Percentiles rank a stretch among this genome's conserved stretches.
These are phyloP conservation scores for Thecocarcelia acutangulata DNA, from an alignment of 2,888 invertebrate genomes.

Conservation along the genomic window DNA sequence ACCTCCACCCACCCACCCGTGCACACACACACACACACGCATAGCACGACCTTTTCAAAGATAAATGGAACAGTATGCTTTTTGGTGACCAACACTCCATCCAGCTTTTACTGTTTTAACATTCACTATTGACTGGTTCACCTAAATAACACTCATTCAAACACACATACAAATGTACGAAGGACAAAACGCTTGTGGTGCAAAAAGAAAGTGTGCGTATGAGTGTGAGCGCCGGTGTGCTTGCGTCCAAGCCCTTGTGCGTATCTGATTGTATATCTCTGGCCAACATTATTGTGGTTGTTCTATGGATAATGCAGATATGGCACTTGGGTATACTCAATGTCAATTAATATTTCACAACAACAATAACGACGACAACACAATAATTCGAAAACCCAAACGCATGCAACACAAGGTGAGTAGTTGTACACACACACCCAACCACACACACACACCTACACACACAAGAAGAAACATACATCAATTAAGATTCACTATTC, in stretches of 20 bases:
- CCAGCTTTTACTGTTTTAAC: conserved; percentile 14
- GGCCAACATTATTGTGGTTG: conserved; percentile 66
- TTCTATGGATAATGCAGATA: conserved; percentile 67
- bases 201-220: not conserved
- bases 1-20: conserved; percentile 39
- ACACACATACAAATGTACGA: not conserved
- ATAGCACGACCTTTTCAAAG: not conserved
- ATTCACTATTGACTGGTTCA: conserved; percentile 50
- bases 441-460: not conserved
- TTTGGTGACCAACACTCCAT: conserved; percentile 15
- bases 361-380: conserved; percentile 37
- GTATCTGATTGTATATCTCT: conserved; percentile 59
- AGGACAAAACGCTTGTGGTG: conserved; percentile 40
- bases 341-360: conserved; percentile 69
- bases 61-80: conserved; percentile 27
- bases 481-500: too few relatives aligned
- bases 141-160: conserved; percentile 30
- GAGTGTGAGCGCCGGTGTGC: not conserved
- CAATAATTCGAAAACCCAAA: conserved; percentile 35
- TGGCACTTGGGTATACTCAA: conserved; percentile 67
- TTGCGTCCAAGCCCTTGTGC: not conserved
- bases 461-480: too few relatives aligned
- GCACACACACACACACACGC: conserved; percentile 32
- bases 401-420: conserved; percentile 35
- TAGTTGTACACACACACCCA: conserved; percentile 4